Evolutionary conservation across 2,888 invertebrate genomes (phyloP).

Genomic region (Schizaphis graminum): DNA sequence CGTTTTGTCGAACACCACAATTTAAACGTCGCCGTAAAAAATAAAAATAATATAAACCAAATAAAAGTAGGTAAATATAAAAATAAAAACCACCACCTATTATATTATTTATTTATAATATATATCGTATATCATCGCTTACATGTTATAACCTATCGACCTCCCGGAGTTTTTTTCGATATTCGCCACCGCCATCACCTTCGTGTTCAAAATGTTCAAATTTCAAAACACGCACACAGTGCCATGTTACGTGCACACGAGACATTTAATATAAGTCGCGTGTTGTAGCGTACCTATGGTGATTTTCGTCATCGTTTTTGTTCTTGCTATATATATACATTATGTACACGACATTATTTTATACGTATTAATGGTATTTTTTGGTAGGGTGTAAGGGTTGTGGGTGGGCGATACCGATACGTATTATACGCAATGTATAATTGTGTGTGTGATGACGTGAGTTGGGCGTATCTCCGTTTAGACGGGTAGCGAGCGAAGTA

Average conservation of each 20-base stretch:
- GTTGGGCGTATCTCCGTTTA: background rate
- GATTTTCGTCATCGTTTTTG: background rate
- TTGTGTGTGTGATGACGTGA: background rate
- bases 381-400: background rate
- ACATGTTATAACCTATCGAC: constrained; percentile 14
- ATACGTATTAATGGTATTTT: background rate
- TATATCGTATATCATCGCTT: background rate
- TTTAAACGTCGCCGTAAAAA: constrained; percentile 2
- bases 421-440: background rate
- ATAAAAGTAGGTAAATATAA: constrained; percentile 20
- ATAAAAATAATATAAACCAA: constrained; percentile 26
- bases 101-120: background rate
- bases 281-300: background rate
- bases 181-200: constrained; percentile 9
- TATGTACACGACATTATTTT: background rate
- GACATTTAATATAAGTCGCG: constrained; percentile 7
- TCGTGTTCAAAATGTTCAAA: constrained; percentile 35
- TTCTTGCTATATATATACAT: background rate
- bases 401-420: background rate
- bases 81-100: background rate
- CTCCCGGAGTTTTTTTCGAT: constrained; percentile 44
- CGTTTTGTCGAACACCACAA: background rate
- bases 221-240: background rate
- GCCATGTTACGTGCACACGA: background rate
- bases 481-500: background rate